phyloP scores from a whole-genome alignment of 2,113 vertebrate species.

The Amia ocellicauda region DNA sequence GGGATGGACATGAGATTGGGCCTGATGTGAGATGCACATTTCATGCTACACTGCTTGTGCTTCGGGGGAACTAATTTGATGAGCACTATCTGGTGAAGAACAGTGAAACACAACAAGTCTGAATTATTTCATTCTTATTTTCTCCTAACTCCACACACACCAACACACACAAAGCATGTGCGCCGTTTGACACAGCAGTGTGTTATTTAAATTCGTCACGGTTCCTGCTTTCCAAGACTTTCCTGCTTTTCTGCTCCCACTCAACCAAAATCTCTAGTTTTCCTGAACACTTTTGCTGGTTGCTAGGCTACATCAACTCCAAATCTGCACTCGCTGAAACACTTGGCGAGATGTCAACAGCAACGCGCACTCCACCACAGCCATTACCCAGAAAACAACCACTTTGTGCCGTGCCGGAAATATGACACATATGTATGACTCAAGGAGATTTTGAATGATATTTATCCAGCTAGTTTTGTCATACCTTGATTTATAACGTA shows the following conservation, averaged over 20 bases:
- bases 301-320: conserved; percentile 50
- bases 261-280: conserved; percentile 45
- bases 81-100: neutral
- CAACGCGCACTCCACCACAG: too few species aligned
- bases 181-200: conserved; percentile 21
- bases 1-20: conserved; percentile 20
- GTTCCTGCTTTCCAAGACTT: conserved; percentile 37
- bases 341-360: conserved; percentile 1
- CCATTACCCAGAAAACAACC: too few species aligned
- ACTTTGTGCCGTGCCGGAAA: too few species aligned
- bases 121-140: neutral
- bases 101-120: neutral
- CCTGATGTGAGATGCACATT: conserved; percentile 27
- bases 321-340: too few species aligned
- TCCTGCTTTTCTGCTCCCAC: conserved; percentile 43
- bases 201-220: conserved; percentile 36
- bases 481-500: too few species aligned
- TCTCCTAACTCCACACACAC: neutral
- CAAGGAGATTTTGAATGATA: too few species aligned
- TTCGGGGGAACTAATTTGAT: neutral
- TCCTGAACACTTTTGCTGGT: conserved; percentile 44
- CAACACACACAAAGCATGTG: conserved; percentile 23
- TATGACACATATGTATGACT: too few species aligned
- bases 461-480: too few species aligned
- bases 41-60: neutral